Conservation (phyloP, 1,140 invertebrate genomes). For the Drosophila biarmipes region DNA sequence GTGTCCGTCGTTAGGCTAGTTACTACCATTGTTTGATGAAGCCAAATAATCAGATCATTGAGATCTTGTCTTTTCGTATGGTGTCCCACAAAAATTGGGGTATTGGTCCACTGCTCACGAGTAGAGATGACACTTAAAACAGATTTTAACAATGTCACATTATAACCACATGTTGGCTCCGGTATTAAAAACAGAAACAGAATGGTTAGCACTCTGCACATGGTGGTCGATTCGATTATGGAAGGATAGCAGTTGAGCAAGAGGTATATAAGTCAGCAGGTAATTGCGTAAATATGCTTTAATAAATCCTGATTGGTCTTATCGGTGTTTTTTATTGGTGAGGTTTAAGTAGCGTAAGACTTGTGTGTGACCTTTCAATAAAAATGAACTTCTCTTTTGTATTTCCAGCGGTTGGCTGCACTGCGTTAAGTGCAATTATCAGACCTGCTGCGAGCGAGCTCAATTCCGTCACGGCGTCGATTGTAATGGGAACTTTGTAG, state of each 20-base stretch:
- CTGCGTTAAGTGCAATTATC: slow-evolving; percentile 91
- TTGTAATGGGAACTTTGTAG: slow-evolving; percentile 85
- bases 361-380: not conserved
- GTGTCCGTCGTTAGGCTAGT: slow-evolving; percentile 30
- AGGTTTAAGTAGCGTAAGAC: not conserved
- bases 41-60: slow-evolving; percentile 41
- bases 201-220: slow-evolving; percentile 5
- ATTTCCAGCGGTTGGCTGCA: slow-evolving; percentile 88
- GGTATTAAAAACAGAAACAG: slow-evolving; percentile 4
- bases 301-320: slow-evolving; percentile 50
- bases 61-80: slow-evolving; percentile 2
- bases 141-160: slow-evolving; percentile 35
- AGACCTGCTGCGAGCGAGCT: slow-evolving; percentile 90
- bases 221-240: slow-evolving; percentile 12
- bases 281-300: slow-evolving; percentile 57
- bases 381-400: not conserved
- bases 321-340: slow-evolving; percentile 14
- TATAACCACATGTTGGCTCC: slow-evolving; percentile 10
- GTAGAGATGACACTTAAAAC: slow-evolving; percentile 6
- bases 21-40: slow-evolving; percentile 40
- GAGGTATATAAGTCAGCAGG: slow-evolving; percentile 1
- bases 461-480: slow-evolving; percentile 89
- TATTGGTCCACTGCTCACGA: slow-evolving; percentile 41
- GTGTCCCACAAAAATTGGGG: slow-evolving; percentile 48
- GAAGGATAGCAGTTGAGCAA: not conserved